Conservation (phyloP, 2,113 vertebrate species). For the Perca flavescens region DNA sequence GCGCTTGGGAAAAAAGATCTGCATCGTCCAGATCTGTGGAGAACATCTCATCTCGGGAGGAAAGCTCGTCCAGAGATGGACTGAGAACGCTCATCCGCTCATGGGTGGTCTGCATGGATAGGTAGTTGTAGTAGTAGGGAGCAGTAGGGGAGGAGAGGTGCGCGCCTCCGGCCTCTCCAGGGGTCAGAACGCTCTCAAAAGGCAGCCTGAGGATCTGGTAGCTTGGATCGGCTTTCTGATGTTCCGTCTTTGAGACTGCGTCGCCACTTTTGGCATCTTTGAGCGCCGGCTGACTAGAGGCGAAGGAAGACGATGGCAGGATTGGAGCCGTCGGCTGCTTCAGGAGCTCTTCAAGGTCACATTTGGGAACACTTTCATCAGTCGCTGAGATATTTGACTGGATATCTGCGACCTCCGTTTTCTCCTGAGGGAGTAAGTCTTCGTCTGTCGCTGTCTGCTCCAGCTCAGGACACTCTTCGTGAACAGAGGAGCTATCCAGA, state of each 20-base stretch:
- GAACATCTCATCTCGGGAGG: slow-evolving; percentile 85
- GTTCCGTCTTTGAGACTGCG: not conserved
- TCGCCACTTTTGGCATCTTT: slow-evolving; percentile 6
- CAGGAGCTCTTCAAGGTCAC: slow-evolving; percentile 2
- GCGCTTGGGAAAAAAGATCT: slow-evolving; percentile 76
- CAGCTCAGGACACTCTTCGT: slow-evolving; percentile 49
- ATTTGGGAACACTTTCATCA: slow-evolving; percentile 11
- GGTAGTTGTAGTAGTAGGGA: slow-evolving; percentile 79
- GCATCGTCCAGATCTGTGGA: slow-evolving; percentile 84
- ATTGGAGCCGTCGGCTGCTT: slow-evolving; percentile 5
- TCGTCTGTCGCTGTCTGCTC: not conserved
- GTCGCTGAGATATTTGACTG: slow-evolving; percentile 54
- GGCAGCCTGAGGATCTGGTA: slow-evolving; percentile 79
- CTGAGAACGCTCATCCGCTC: slow-evolving; percentile 85
- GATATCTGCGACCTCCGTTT: slow-evolving; percentile 49
- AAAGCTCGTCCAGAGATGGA: slow-evolving; percentile 84
- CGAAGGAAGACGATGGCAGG: not conserved
- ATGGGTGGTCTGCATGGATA: slow-evolving; percentile 69
- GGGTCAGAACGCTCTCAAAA: slow-evolving; percentile 55
- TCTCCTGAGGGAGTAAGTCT: slow-evolving; percentile 21
- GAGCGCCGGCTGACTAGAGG: not conserved
- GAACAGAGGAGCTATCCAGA: slow-evolving; percentile 78
- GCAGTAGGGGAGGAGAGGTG: slow-evolving; percentile 52
- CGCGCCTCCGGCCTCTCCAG: slow-evolving; percentile 42
- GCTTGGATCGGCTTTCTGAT: slow-evolving; percentile 26